phyloP scores from a whole-genome alignment of 2,113 vertebrate species.

The Nannobrachium achirus region DNA sequence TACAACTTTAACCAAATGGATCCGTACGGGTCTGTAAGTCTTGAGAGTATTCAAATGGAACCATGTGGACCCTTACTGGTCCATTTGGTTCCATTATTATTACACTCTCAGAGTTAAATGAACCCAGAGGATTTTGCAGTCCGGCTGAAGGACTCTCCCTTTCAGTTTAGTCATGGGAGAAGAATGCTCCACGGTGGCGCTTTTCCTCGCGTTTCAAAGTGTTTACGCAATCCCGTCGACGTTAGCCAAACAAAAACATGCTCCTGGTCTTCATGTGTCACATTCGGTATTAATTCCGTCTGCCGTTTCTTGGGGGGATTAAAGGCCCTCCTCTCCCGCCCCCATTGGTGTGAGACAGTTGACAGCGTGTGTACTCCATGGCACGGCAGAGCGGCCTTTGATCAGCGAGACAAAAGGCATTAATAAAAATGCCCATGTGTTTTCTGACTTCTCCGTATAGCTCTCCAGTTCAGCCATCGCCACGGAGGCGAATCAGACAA shows the following conservation, averaged over 20 bases:
- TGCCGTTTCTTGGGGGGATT: conserved; percentile 45
- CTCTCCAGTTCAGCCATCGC: conserved; percentile 11
- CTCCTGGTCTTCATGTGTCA: conserved; percentile 25
- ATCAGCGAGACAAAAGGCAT: conserved; percentile 47
- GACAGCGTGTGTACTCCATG: conserved; percentile 41
- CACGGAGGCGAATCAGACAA: conserved; percentile 38
- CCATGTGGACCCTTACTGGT: too few relatives aligned
- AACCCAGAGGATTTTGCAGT: too few relatives aligned
- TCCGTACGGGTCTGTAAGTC: too few relatives aligned
- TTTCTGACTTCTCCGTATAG: conserved; percentile 25
- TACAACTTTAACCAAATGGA: too few relatives aligned
- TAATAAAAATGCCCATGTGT: conserved; percentile 59
- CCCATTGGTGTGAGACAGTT: conserved; percentile 36
- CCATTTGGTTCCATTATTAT: too few relatives aligned
- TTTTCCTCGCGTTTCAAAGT: conserved; percentile 31
- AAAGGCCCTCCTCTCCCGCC: conserved; percentile 11
- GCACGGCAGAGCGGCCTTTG: conserved; percentile 43
- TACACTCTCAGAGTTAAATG: too few relatives aligned
- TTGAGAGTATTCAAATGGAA: too few relatives aligned
- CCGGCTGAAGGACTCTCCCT: background rate
- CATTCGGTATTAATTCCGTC: conserved; percentile 60
- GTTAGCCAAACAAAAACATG: conserved; percentile 54
- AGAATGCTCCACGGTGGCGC: conserved; percentile 29
- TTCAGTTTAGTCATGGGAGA: conserved; percentile 35
- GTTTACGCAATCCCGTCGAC: conserved; percentile 6